Evolutionary conservation across 2,888 invertebrate genomes (phyloP), one percentile per base, ranked within the genome.

Genomic region (Coronaproctus castanopsis): DNA sequence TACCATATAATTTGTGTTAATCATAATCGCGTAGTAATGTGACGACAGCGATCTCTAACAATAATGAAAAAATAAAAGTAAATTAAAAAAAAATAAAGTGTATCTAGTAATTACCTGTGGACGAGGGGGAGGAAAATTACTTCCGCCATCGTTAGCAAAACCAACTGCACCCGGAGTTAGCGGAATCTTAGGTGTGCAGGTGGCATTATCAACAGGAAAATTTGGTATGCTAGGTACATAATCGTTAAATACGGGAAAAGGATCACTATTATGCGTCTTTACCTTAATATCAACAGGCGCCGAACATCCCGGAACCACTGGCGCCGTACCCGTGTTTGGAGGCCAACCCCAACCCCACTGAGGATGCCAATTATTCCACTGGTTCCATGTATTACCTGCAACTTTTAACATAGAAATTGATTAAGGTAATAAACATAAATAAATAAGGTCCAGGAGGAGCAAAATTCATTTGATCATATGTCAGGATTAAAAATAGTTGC

Each of bases 261-360:
- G 55, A 59, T 59, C 55, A 49, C 36, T 59, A 59, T 24, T 59
- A 24, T 22, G 52, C 24, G 55, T 51, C 55, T 59, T 59, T 56
- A 59, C 59, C 59, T 59, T 59, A 56, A 24, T 55, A 55, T 55
- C 59, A 21, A 59, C 55, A 24, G 59, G 20, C 20, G 55, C 50
- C 56, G 59, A 56, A 14, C 36, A 36, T 36, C 5, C 14, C 36
- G 14, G 55, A 21, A 52, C 55, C 56, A 24, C 22, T n/a, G 59
- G 55, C 56, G 56, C 56, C n/a, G 57, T 60, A 60, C 60, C 57
- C 57, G 57, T 21, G 24, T 60, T 60, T 57, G 50, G 54, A 51
- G 59, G 52, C 66, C 67, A 67, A 49, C 65, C 64, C 67, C 67
- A 67, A 2, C 65, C 65, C 66, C 67, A 67, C 57, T 66, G 66